Percentiles rank a stretch among this genome's conserved stretches.
Conservation (phyloP, 2,888 invertebrate genomes). For the Trimorus sp. region DNA sequence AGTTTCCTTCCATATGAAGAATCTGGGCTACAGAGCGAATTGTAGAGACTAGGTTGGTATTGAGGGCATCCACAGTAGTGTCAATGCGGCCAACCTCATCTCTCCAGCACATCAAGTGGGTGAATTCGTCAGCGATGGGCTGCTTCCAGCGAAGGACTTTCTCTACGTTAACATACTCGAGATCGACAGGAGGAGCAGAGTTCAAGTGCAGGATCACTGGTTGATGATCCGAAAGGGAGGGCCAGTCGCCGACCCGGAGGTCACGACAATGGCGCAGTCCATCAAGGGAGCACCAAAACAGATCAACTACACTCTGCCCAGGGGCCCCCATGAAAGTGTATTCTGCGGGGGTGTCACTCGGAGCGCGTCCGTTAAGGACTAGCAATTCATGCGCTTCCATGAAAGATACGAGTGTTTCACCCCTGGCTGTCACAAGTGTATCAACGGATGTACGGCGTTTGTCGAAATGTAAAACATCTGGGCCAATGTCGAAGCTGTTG, state of each 20-base stretch:
- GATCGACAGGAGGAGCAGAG: no score
- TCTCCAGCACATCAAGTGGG: no score
- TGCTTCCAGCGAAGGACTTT: no score
- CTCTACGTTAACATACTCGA: no score
- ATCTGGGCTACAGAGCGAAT: no score
- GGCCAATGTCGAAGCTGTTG: no score
- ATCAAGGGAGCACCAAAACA: not conserved
- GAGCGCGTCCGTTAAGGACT: not conserved
- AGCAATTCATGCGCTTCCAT: not conserved
- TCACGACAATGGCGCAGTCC: not conserved
- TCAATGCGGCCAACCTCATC: no score
- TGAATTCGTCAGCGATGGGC: no score
- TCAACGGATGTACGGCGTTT: not conserved
- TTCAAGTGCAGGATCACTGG: not conserved
- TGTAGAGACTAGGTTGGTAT: no score
- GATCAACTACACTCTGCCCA: not conserved
- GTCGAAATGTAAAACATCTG: not conserved
- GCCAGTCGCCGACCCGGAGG: not conserved
- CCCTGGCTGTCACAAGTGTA: not conserved
- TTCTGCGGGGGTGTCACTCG: not conserved
- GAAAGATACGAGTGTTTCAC: not conserved
- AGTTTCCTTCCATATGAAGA: no score
- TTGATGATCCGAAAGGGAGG: not conserved
- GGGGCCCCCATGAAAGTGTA: not conserved
- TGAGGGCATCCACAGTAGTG: no score